These are phyloP conservation scores for Falco naumanni DNA, from an alignment of 2,797 vertebrate genomes.

Conservation along the genomic window DNA sequence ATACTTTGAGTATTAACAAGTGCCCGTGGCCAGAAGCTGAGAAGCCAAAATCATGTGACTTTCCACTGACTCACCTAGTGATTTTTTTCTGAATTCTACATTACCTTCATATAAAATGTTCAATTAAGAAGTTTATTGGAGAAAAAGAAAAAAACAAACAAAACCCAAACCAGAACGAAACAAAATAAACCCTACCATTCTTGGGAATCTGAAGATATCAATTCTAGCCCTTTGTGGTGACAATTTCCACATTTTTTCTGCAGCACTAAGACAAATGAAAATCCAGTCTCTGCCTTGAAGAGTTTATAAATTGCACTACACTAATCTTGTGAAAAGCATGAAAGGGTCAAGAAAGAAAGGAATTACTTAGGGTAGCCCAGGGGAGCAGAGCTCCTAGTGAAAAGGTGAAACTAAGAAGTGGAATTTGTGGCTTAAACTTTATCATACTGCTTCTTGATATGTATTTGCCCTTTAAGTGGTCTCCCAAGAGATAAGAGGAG, in stretches of 20 bases:
- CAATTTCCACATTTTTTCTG: neutral
- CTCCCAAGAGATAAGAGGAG: slow-evolving; percentile 45
- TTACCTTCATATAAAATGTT: neutral
- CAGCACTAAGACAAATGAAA: neutral
- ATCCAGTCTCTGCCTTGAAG: neutral
- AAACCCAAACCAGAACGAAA: neutral
- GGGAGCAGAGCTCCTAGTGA: slow-evolving; percentile 1
- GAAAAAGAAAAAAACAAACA: too few species aligned
- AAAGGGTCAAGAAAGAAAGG: slow-evolving; percentile 53
- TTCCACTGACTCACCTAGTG: neutral
- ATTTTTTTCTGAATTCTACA: neutral
- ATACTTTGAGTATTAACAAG: neutral
- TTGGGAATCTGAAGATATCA: neutral
- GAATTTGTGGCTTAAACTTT: slow-evolving; percentile 44
- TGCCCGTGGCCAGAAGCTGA: neutral
- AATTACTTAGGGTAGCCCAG: slow-evolving; percentile 30
- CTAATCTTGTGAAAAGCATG: slow-evolving; percentile 27
- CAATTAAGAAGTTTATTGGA: neutral
- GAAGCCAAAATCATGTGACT: neutral
- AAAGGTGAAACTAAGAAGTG: slow-evolving; percentile 38
- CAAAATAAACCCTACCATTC: neutral
- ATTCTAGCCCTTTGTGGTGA: neutral
- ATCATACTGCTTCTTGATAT: slow-evolving; percentile 36
- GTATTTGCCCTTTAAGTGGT: slow-evolving; percentile 53
- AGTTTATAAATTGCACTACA: slow-evolving; percentile 16